Conservation (phyloP, 2,797 vertebrate genomes). For the Gymnothorax reevesii region DNA sequence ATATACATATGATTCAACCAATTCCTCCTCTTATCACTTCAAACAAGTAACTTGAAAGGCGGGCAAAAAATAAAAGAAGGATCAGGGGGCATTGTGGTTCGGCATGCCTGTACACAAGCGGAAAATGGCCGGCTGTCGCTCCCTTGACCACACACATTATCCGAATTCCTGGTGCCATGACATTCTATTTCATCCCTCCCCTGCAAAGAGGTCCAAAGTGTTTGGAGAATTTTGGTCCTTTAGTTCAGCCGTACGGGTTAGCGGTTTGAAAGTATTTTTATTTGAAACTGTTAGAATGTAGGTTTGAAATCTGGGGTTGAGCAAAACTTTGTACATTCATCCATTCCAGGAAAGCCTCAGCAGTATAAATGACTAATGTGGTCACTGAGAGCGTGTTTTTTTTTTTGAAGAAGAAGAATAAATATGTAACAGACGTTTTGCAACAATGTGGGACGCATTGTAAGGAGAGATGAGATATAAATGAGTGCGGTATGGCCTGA, state of each 20-base stretch:
- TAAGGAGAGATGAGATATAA: not conserved
- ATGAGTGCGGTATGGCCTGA: not conserved
- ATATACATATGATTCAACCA: not conserved
- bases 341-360: not conserved
- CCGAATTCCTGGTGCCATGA: not conserved
- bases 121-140: not conserved
- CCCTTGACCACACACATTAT: not conserved
- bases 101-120: not conserved
- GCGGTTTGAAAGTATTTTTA: not conserved
- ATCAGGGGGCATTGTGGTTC: not conserved
- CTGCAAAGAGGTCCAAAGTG: not conserved
- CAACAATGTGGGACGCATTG: not conserved
- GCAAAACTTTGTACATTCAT: not conserved
- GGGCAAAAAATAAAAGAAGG: not conserved
- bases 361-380: not conserved
- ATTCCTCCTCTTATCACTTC: not conserved
- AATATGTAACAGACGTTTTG: not conserved
- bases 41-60: not conserved
- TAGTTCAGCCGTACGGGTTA: not conserved
- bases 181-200: not conserved
- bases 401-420: not conserved
- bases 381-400: not conserved
- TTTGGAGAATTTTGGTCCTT: not conserved
- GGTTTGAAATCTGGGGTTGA: not conserved
- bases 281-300: not conserved